phyloP scores from a whole-genome alignment of 2,888 invertebrate species.

The Diplolepis rosae region DNA sequence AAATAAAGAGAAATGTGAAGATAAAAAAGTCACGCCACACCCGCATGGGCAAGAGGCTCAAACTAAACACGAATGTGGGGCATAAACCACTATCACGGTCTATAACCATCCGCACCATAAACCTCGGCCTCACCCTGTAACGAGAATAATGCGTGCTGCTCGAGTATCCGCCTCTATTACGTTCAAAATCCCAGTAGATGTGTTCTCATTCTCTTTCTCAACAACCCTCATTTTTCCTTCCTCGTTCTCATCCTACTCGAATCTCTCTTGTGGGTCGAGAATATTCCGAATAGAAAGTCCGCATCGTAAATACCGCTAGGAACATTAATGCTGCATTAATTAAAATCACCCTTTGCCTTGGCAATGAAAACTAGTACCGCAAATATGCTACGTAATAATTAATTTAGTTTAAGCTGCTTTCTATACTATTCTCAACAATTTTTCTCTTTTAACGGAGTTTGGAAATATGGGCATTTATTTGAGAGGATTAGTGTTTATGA shows the following conservation, averaged over 20 bases:
- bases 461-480: not conserved
- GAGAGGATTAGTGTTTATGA: not conserved
- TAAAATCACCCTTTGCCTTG: slow-evolving; percentile 25
- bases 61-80: slow-evolving; percentile 49
- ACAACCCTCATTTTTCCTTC: not conserved
- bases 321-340: slow-evolving; percentile 28
- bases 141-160: slow-evolving; percentile 46
- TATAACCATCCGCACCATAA: slow-evolving; percentile 61
- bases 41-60: slow-evolving; percentile 7
- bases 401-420: not conserved
- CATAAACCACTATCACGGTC: slow-evolving; percentile 64
- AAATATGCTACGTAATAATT: slow-evolving; percentile 14
- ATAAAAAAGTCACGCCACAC: slow-evolving; percentile 15
- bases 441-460: not conserved
- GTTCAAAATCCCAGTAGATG: slow-evolving; percentile 40
- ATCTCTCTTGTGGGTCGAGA: slow-evolving; percentile 10
- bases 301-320: slow-evolving; percentile 19
- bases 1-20: not conserved
- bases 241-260: slow-evolving; percentile 13
- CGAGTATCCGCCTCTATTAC: slow-evolving; percentile 48
- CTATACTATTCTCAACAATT: not conserved
- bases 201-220: slow-evolving; percentile 34
- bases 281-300: slow-evolving; percentile 8
- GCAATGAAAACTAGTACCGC: not conserved
- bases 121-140: slow-evolving; percentile 48